Base-by-base conservation (phyloP, 1,140 invertebrate species). In the Dreissena polymorpha region DNA sequence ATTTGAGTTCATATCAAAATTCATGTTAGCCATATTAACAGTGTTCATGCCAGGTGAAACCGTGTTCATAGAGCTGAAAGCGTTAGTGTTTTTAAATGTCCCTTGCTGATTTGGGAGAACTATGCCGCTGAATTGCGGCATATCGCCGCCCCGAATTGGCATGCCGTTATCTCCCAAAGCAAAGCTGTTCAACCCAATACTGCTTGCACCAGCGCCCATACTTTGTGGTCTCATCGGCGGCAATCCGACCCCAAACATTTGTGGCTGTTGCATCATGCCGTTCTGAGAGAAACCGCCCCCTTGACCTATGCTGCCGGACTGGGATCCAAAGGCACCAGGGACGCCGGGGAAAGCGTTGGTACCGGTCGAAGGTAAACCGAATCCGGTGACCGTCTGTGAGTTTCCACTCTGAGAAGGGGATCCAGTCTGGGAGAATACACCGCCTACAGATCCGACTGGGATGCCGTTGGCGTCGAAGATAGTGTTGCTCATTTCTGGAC, bases 401-500 rank as follows among this genome's bases (percentile, higher is more conserved):
- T 23, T 39, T 39, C 57, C 21, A 12, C 3, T 23, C 16, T 18
- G 21, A 23, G 57, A 60, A 60, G 57, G 2, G 3, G 57, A 60
- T 18, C 73, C 73, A 21, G 14, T 68, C 29, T 25, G 16, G 14
- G 27, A 16, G 10, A 18, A 14, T 0, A 10, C 53, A 60, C 16
- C 13, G n/a, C 74, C 74, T 7, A 64, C 27, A 67, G 27, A 25
- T 14, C 74, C 74, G n/a, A 78, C 67, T 8, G 68, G 23, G 29
- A 69, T 69, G 50, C 76, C 76, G 50, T 57, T 78, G 51, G 76
- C 63, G 27, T 70, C 76, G 69, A 78, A 78, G 50, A 78, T 68
- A 13, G n/a, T 64, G 64, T 55, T 78, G 50, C 76, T 69, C n/a
- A 78, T 78, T 78, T 78, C 76, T 78, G 51, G 49, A 67, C 55